Conservation (phyloP, 1,140 invertebrate genomes). For the Andricus grossulariae region DNA sequence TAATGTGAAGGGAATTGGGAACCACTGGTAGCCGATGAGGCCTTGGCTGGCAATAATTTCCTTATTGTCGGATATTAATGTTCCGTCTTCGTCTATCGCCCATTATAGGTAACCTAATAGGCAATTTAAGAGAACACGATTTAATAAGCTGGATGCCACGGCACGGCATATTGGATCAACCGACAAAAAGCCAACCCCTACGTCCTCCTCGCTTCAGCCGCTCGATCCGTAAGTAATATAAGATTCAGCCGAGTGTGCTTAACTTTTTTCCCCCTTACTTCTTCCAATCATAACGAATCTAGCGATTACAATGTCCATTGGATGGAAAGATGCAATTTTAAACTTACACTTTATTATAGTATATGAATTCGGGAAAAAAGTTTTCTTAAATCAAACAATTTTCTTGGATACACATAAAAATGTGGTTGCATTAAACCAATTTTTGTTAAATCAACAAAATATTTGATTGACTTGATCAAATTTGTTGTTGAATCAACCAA, state of each 20-base stretch:
- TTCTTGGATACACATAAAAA: too few relatives aligned
- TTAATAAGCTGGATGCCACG: slow-evolving; percentile 56
- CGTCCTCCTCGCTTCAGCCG: background rate
- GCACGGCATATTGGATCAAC: slow-evolving; percentile 38
- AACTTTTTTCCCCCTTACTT: slow-evolving; percentile 5
- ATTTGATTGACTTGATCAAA: too few relatives aligned
- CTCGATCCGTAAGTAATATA: slow-evolving; percentile 30
- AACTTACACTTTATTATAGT: too few relatives aligned
- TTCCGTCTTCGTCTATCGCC: slow-evolving; percentile 45
- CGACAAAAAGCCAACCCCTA: slow-evolving; percentile 30
- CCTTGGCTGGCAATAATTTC: slow-evolving; percentile 48
- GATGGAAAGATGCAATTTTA: too few relatives aligned
- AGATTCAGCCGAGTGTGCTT: slow-evolving; percentile 29
- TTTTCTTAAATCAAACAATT: too few relatives aligned
- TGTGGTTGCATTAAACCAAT: too few relatives aligned
- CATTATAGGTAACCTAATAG: slow-evolving; percentile 56
- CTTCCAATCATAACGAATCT: slow-evolving; percentile 23
- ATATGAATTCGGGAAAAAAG: too few relatives aligned
- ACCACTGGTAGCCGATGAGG: slow-evolving; percentile 26
- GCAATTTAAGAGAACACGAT: slow-evolving; percentile 57
- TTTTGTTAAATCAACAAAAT: too few relatives aligned
- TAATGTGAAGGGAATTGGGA: slow-evolving; percentile 2
- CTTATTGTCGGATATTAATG: slow-evolving; percentile 51
- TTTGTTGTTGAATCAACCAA: too few relatives aligned
- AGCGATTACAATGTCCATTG: too few relatives aligned